phyloP scores from a whole-genome alignment of 2,797 vertebrate genomes.

The Podargus strigoides region DNA sequence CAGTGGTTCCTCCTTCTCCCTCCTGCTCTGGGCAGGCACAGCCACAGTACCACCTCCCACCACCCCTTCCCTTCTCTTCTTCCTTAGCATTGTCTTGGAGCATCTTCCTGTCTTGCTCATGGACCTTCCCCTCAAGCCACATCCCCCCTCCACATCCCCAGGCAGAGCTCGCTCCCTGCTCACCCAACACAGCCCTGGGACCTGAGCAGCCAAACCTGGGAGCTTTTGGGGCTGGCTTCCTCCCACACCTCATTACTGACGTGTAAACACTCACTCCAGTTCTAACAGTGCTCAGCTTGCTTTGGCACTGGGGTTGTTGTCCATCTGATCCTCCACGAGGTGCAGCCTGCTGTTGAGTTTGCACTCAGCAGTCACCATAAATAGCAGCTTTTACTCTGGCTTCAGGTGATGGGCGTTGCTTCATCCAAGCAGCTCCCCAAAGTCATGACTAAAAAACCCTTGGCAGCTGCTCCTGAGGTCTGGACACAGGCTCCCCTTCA shows the following conservation, averaged over 20 bases:
- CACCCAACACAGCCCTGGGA: fast-evolving
- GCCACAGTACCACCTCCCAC: not conserved
- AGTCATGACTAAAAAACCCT: fast-evolving
- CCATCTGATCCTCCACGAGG: not conserved
- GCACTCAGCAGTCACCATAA: not conserved
- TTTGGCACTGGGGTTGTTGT: not conserved
- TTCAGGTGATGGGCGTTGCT: not conserved
- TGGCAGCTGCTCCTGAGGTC: not conserved
- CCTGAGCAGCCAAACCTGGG: not conserved
- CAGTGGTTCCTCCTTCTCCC: not conserved
- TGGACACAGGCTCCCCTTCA: not conserved
- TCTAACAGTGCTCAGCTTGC: not conserved
- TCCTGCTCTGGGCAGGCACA: not conserved
- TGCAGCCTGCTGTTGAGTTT: not conserved
- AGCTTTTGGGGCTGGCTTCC: not conserved
- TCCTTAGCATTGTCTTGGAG: not conserved
- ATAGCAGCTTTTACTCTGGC: not conserved
- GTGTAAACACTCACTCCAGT: not conserved
- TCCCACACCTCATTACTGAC: not conserved
- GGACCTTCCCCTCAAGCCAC: not conserved
- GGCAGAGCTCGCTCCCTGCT: not conserved
- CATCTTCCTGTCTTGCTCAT: not conserved
- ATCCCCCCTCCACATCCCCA: not conserved
- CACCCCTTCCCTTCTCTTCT: not conserved
- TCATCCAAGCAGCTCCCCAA: not conserved